A percentile compares a stretch with the other conserved stretches of the same genome.
Evolutionary conservation across 2,888 invertebrate species (phyloP).

Genomic region (Drosophila ezoana): DNA sequence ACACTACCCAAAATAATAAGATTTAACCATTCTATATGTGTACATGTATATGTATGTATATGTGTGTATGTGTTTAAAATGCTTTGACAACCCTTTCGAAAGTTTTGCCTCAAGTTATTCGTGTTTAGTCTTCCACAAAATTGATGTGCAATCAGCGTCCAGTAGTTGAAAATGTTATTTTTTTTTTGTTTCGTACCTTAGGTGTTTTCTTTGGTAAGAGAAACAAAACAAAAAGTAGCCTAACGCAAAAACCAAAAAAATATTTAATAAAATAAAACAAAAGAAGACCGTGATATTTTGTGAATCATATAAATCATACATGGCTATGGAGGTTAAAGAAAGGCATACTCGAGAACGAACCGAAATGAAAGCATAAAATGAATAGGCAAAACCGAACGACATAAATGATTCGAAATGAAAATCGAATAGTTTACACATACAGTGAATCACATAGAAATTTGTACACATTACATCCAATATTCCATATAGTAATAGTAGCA

Average conservation of each 20-base stretch:
- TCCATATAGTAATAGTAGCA: constrained; percentile 72
- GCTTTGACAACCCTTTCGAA: constrained; percentile 13
- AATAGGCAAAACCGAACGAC: constrained; percentile 25
- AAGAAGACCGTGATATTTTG: constrained; percentile 41
- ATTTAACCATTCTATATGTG: constrained; percentile 16
- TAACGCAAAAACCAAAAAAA: constrained; percentile 26
- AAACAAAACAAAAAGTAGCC: constrained; percentile 21
- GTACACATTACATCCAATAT: constrained; percentile 84
- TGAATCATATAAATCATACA: constrained; percentile 33
- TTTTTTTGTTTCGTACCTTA: constrained; percentile 7
- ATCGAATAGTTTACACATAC: constrained; percentile 79
- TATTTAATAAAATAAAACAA: background rate
- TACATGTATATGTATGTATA: constrained; percentile 20
- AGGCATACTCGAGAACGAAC: constrained; percentile 37
- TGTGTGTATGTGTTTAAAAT: constrained; percentile 22
- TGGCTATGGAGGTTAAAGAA: constrained; percentile 39
- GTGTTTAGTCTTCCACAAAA: constrained; percentile 9
- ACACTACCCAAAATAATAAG: constrained; percentile 53
- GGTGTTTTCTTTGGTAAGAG: background rate
- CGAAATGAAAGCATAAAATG: background rate
- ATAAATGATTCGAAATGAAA: constrained; percentile 35
- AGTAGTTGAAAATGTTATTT: background rate
- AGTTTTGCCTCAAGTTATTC: background rate
- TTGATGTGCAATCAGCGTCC: constrained; percentile 14
- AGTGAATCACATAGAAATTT: constrained; percentile 84